Base-by-base conservation (phyloP, 2,888 invertebrate genomes). In the Lepidochrysops patricia region DNA sequence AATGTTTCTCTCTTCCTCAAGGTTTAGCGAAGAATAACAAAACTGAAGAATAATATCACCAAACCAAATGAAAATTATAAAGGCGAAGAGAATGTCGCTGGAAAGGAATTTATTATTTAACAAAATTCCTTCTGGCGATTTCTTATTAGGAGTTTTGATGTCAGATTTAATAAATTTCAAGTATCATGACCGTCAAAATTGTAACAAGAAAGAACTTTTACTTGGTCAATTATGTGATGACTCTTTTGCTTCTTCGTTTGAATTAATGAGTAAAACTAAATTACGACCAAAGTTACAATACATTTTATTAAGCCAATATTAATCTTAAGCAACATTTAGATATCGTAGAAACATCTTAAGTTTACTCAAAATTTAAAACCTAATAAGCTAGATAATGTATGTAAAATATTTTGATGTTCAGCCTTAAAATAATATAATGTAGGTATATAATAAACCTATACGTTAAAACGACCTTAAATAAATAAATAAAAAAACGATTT, bases 121-220 rank as follows among this genome's bases (percentile, higher is more conserved):
- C 52, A 27, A 52, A 52, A 52, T 52, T 52, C 13, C 26, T 26
- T 13, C 27, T 15, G 27, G 50, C 7, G 27, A 26, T 27, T 27
- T 52, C 26, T 27, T 26, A 52, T 52, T 52, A 52, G 7, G 26
- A 52, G 13, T 52, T 26, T 52, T 52, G 52, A 27, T 26, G 27
- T 52, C 43, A 43, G 43, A 43, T 43, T 52, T 52, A 27, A 52
- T 52, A 27, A 19, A 43, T 43, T 43, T 52, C 52, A 13, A n/a
- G 26, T 27, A 52, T 52, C 27, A 13, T 3, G 52, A 27, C 27
- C n/a, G 52, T 27, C 52, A 15, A 52, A 52, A 52, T 52, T 52
- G 7, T 52, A 15, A 52, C 27, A 52, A 27, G 52, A 7, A 13
- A 52, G 13, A 26, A 6, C 13, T 49, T 52, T 52, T 15, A 26